phyloP scores from a whole-genome alignment of 92 coral and sea anemone species.

The Porites divaricata region DNA sequence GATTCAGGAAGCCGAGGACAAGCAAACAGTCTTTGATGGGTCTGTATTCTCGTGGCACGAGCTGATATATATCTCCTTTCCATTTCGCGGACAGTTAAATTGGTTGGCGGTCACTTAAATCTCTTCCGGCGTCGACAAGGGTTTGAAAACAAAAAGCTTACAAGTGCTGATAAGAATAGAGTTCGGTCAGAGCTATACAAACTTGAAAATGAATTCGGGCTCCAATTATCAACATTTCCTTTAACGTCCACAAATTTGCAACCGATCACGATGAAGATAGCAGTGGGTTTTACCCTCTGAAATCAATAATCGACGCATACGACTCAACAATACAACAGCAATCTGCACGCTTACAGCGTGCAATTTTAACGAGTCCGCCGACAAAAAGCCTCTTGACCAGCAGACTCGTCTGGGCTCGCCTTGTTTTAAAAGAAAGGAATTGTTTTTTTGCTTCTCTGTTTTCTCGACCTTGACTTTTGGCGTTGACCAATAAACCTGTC shows the following conservation, averaged over 20 bases:
- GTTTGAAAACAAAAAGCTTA: constrained; percentile 3
- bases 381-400: constrained; percentile 21
- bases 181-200: background rate
- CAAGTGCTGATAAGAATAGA: background rate
- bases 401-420: constrained; percentile 49
- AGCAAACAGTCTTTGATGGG: background rate
- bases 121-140: constrained; percentile 24
- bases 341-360: constrained; percentile 37
- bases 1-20: background rate
- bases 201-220: background rate
- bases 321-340: constrained; percentile 17
- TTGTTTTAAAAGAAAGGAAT: constrained; percentile 30
- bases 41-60: background rate
- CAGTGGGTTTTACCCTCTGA: no score
- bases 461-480: constrained; percentile 43
- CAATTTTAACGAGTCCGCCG: constrained; percentile 27
- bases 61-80: constrained; percentile 3
- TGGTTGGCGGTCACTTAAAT: background rate
- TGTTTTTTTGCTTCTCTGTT: constrained; percentile 26
- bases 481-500: constrained; percentile 11
- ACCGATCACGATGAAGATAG: no score
- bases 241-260: no score
- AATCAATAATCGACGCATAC: constrained; percentile 17
- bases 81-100: constrained; percentile 32
- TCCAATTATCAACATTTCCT: no score